These are phyloP conservation scores for Drosophila helvetica DNA, from an alignment of 2,888 invertebrate species.

Conservation along the genomic window DNA sequence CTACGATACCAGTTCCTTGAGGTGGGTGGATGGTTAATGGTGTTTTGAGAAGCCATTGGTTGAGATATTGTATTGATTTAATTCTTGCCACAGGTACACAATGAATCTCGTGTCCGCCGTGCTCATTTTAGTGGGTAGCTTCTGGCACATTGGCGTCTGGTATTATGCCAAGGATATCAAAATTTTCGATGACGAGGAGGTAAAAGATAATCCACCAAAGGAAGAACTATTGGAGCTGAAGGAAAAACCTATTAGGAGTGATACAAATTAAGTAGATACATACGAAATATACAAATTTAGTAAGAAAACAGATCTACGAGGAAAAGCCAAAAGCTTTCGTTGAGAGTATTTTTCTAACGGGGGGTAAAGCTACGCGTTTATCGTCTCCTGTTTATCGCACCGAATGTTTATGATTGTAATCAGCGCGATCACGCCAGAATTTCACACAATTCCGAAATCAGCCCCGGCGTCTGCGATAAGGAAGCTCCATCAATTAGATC, in stretches of 20 bases:
- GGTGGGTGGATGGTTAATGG: conserved; percentile 54
- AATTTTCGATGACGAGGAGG: conserved; percentile 85
- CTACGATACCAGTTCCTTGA: conserved; percentile 87
- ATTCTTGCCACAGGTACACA: conserved; percentile 81
- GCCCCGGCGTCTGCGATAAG: conserved; percentile 13
- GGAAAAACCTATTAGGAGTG: neutral
- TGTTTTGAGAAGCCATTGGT: too few species aligned
- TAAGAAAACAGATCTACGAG: neutral
- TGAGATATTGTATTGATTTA: neutral
- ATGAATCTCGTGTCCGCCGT: conserved; percentile 87
- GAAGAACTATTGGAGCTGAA: conserved; percentile 16
- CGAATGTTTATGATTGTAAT: neutral
- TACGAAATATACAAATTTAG: neutral
- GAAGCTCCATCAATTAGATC: conserved; percentile 22
- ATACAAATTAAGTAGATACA: neutral
- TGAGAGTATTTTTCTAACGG: neutral
- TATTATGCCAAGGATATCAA: conserved; percentile 87
- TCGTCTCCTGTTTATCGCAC: neutral
- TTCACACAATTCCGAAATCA: conserved; percentile 15
- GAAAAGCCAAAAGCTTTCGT: neutral
- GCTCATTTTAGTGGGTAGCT: conserved; percentile 86
- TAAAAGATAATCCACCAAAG: neutral
- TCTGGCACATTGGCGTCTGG: conserved; percentile 88
- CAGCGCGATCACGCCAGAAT: neutral
- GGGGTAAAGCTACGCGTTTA: conserved; percentile 1